Evolutionary conservation across 2,113 vertebrate genomes (phyloP).

Genomic region (Hiodon alosoides): DNA sequence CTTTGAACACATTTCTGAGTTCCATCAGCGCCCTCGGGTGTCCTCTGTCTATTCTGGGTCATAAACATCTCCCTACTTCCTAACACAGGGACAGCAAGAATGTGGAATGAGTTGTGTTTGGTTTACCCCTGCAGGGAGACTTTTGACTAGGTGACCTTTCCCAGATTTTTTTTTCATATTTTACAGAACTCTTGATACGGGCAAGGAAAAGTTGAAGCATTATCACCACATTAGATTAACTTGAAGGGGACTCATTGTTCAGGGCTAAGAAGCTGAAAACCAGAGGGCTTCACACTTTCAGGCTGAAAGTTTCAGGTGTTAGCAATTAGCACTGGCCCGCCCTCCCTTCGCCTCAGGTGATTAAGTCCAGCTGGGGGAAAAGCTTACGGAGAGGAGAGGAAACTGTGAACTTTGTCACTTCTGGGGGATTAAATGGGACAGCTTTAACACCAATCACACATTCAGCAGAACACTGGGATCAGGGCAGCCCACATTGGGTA

Average conservation of each 20-base stretch:
- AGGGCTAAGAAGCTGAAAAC: neutral
- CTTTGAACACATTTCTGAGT: no score
- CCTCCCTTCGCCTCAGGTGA: slow-evolving; percentile 17
- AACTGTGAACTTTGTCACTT: slow-evolving; percentile 27
- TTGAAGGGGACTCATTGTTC: neutral
- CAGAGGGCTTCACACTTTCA: neutral
- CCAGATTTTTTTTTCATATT: neutral
- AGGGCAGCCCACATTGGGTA: neutral
- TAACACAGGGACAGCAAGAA: neutral
- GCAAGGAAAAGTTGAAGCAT: neutral
- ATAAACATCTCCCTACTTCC: neutral
- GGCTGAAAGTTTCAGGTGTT: slow-evolving; percentile 52
- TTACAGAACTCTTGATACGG: neutral
- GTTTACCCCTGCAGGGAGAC: neutral
- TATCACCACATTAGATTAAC: neutral
- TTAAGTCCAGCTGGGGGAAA: slow-evolving; percentile 10
- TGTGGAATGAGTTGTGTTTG: neutral
- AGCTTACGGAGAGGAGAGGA: neutral
- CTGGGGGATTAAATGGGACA: neutral
- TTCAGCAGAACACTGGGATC: neutral
- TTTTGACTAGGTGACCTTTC: neutral
- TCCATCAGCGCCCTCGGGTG: neutral
- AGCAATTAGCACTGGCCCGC: slow-evolving; percentile 49
- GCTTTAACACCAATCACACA: neutral
- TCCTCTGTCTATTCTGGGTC: neutral